phyloP scores from a whole-genome alignment of 2,797 vertebrate genomes.

The Alcedo atthis region DNA sequence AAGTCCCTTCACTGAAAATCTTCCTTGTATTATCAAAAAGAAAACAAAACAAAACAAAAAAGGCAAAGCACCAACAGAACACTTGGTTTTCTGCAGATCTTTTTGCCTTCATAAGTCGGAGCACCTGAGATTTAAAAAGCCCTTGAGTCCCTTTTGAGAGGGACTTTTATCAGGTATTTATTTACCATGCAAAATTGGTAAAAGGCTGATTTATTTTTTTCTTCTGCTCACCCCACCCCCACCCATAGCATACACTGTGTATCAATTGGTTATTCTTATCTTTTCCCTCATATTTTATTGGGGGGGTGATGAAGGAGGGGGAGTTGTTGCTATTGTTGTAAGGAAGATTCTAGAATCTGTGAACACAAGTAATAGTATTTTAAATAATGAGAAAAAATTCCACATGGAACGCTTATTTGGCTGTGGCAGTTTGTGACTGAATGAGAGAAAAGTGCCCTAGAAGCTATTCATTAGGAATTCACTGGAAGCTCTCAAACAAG shows the following conservation, averaged over 20 bases:
- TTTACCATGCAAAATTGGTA: slow-evolving; percentile 17
- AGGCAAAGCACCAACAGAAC: slow-evolving; percentile 43
- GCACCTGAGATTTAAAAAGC: slow-evolving; percentile 28
- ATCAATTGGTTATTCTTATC: slow-evolving; percentile 34
- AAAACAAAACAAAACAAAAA: not conserved
- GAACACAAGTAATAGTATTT: slow-evolving; percentile 79
- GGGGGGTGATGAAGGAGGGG: not conserved
- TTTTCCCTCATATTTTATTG: slow-evolving; percentile 13
- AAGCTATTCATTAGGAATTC: slow-evolving; percentile 89
- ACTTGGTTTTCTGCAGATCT: slow-evolving; percentile 43
- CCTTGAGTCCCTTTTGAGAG: not conserved
- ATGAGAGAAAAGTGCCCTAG: slow-evolving; percentile 87
- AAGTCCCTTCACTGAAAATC: slow-evolving; percentile 44
- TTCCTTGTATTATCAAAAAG: not conserved
- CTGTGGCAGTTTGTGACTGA: slow-evolving; percentile 84
- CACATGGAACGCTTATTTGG: slow-evolving; percentile 83
- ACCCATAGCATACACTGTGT: not conserved
- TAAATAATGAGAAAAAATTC: slow-evolving; percentile 84
- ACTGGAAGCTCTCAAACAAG: slow-evolving; percentile 88
- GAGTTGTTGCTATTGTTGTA: slow-evolving; percentile 58
- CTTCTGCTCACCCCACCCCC: too few species aligned
- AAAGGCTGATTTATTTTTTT: not conserved
- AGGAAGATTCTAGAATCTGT: slow-evolving; percentile 78
- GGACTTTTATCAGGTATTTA: slow-evolving; percentile 38
- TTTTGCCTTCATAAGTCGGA: slow-evolving; percentile 47